Evolutionary conservation across 2,113 vertebrate species (phyloP).

Genomic region (Paradisaea rubra): DNA sequence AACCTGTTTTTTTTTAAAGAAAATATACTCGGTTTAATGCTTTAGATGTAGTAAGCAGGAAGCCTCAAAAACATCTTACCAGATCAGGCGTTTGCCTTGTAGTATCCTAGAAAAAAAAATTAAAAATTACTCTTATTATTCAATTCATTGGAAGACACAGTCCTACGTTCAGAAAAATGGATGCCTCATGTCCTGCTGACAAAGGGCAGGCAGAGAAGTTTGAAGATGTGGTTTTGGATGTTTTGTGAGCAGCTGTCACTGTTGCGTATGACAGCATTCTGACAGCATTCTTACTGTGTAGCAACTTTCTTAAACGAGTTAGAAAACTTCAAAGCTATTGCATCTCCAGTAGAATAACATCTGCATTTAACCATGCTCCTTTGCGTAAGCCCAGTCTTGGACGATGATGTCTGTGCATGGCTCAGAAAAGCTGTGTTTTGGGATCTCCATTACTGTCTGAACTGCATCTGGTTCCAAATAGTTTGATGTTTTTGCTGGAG

Average conservation of each 20-base stretch:
- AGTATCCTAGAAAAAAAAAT: neutral
- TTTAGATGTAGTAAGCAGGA: neutral
- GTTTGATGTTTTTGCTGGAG: conserved; percentile 11
- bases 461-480: conserved; percentile 9
- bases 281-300: neutral
- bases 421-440: conserved; percentile 31
- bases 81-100: neutral
- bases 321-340: neutral
- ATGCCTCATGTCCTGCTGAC: neutral
- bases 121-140: neutral
- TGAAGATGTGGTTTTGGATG: neutral
- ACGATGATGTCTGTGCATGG: neutral
- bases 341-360: neutral
- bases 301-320: neutral
- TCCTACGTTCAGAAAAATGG: neutral
- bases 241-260: neutral
- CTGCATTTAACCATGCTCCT: neutral
- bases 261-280: neutral
- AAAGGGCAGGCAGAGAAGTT: neutral
- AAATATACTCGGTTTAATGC: neutral
- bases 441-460: conserved; percentile 8
- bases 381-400: neutral
- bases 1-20: neutral
- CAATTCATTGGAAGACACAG: neutral
- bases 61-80: neutral